Evolutionary conservation across 2,113 vertebrate genomes (phyloP), one percentile per base, ranked within the genome.

Genomic region (Macroglossus sobrinus): DNA sequence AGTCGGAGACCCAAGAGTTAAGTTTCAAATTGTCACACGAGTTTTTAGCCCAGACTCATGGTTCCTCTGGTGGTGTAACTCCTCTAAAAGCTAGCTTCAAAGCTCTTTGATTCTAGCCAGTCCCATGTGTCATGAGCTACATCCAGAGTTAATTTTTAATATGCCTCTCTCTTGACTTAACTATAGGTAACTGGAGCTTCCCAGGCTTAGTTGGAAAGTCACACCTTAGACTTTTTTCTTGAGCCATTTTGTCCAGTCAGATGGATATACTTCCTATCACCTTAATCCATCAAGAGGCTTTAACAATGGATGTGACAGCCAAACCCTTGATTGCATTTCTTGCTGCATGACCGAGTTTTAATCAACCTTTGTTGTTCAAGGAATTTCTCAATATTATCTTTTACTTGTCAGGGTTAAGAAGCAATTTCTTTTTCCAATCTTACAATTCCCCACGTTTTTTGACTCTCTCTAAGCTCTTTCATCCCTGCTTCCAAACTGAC

Each of bases 341-440:
- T 91, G 22, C 50, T 96, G 50, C 78, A 33, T 63, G n/a, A 24
- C 24, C 94, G 43, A 82, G 6, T 84, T 87, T 78, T 72, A 61
- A 84, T 75, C 24, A 78, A 59, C 24, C 45, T 89, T 86, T 92
- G 22, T 71, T 81, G 30, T 72, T 86, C 30, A 57, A 68, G 35
- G 33, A 84, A 84, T 72, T 94, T 93, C 28, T 87, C 64, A n/a
- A 40, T 91, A 74, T 72, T 81, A 78, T 79, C 35, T 43, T 87
- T 78, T 84, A 88, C 15, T 84, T 24, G 50, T 57, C 33, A 61
- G 26, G 0, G 15, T 33, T 93, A 13, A 92, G n/a, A 91, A 57
- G 3, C 35, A 90, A 82, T 38, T 45, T 13, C 33, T 69, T 91
- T 89, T 88, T 72, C 22, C 22, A 80, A 1, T 38, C 5, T 19